Percentiles rank a stretch among this genome's conserved stretches.
Conservation (phyloP, 1,140 invertebrate species). For the Oryzaephilus surinamensis region DNA sequence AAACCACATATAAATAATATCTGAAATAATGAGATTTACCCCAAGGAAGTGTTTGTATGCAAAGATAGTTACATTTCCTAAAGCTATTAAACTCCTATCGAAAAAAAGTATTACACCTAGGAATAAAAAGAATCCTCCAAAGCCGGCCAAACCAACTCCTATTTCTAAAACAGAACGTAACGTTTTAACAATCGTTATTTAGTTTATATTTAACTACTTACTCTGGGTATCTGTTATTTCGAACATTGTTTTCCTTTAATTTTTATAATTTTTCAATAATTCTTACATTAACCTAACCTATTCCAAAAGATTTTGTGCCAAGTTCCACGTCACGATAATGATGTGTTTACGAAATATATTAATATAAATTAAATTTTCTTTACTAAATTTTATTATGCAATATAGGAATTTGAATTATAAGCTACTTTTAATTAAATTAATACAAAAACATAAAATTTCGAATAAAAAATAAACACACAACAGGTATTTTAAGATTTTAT, state of each 20-base stretch:
- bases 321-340: no score
- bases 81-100: constrained; percentile 94
- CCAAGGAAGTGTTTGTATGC: constrained; percentile 3
- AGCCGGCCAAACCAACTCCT: constrained; percentile 90
- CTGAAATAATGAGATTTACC: constrained; percentile 43
- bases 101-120: constrained; percentile 91
- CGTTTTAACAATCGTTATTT: constrained; percentile 6
- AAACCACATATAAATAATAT: constrained; percentile 92
- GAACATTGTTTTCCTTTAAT: constrained; percentile 44
- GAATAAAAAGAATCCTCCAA: constrained; percentile 93
- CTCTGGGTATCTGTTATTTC: constrained; percentile 64
- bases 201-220: constrained; percentile 36
- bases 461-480: no score
- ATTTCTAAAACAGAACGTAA: constrained; percentile 75
- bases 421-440: no score
- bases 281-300: no score
- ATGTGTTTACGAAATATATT: no score
- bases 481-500: no score
- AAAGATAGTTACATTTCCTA: constrained; percentile 83
- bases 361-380: no score
- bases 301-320: no score
- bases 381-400: no score
- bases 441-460: no score
- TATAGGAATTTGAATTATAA: no score
- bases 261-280: background rate